Evolutionary conservation across 2,113 vertebrate genomes (phyloP).

Genomic region (Podarcis raffonei): DNA sequence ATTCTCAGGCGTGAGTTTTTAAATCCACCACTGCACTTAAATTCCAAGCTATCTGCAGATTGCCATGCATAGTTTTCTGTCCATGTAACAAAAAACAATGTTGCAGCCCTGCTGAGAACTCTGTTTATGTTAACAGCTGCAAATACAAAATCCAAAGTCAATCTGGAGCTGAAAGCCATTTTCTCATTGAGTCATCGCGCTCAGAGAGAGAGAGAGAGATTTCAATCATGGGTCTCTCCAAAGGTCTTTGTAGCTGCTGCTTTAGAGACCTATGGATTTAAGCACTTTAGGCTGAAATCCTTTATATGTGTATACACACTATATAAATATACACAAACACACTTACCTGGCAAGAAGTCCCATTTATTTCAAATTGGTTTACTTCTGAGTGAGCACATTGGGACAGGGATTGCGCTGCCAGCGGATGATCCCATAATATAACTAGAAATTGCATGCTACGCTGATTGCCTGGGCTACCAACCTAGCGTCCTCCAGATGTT

Average conservation of each 20-base stretch:
- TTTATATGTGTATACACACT: too few relatives aligned
- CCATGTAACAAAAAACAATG: slow-evolving; percentile 79
- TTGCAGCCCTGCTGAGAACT: slow-evolving; percentile 73
- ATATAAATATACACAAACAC: too few relatives aligned
- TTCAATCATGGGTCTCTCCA: slow-evolving; percentile 60
- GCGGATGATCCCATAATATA: not conserved
- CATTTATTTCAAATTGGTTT: too few relatives aligned
- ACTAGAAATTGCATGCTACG: not conserved
- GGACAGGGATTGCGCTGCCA: too few relatives aligned
- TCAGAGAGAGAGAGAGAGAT: slow-evolving; percentile 40
- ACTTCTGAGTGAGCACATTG: too few relatives aligned
- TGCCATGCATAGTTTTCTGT: slow-evolving; percentile 82
- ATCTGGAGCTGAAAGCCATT: slow-evolving; percentile 70
- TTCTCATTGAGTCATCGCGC: slow-evolving; percentile 59
- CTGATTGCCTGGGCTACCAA: too few relatives aligned
- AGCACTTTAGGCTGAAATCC: too few relatives aligned
- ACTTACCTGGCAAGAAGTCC: too few relatives aligned
- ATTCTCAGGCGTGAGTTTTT: slow-evolving; percentile 70
- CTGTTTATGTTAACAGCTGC: slow-evolving; percentile 80
- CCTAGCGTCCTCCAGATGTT: too few relatives aligned
- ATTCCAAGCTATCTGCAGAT: slow-evolving; percentile 78
- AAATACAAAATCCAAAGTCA: slow-evolving; percentile 74
- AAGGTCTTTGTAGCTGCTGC: not conserved
- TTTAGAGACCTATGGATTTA: not conserved
- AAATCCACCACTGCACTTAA: slow-evolving; percentile 77